Percentiles rank a stretch among this genome's conserved stretches.
phyloP scores from a whole-genome alignment of 2,888 invertebrate species.

The Lamellibrachia columna region DNA sequence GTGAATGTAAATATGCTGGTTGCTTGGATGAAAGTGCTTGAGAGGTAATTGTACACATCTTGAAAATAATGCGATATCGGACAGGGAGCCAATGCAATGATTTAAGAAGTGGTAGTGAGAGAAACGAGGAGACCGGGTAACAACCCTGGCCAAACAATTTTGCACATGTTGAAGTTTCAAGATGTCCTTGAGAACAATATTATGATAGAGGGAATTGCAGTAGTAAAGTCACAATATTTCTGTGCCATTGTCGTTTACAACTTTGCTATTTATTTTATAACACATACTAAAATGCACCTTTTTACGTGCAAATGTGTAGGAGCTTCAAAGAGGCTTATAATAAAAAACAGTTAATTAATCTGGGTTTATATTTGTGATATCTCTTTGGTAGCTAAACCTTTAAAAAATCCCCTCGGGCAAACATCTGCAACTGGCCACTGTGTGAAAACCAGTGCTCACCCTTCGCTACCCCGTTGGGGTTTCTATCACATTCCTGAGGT shows the following conservation, averaged over 20 bases:
- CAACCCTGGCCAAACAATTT: too few species aligned
- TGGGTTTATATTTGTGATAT: not conserved
- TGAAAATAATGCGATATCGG: too few species aligned
- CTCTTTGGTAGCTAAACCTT: not conserved
- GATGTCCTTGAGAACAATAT: too few species aligned
- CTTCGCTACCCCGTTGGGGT: not conserved
- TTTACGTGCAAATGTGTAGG: not conserved
- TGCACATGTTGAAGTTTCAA: too few species aligned
- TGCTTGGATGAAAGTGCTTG: too few species aligned
- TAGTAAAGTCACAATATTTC: not conserved
- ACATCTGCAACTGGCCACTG: not conserved
- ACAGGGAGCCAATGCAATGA: too few species aligned
- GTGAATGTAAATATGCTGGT: too few species aligned
- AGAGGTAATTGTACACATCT: too few species aligned
- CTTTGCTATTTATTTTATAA: not conserved
- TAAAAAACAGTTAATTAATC: not conserved
- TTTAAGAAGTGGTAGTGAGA: too few species aligned
- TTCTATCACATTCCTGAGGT: conserved; percentile 16
- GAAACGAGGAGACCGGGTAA: too few species aligned
- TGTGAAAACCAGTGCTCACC: not conserved
- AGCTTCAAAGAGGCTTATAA: not conserved
- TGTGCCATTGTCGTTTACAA: not conserved
- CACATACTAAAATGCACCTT: not conserved
- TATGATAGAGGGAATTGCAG: too few species aligned
- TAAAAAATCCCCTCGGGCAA: not conserved